Evolutionary conservation across 2,888 invertebrate species (phyloP), one percentile per base, ranked within the genome.

Genomic region (Lydus trimaculatus): DNA sequence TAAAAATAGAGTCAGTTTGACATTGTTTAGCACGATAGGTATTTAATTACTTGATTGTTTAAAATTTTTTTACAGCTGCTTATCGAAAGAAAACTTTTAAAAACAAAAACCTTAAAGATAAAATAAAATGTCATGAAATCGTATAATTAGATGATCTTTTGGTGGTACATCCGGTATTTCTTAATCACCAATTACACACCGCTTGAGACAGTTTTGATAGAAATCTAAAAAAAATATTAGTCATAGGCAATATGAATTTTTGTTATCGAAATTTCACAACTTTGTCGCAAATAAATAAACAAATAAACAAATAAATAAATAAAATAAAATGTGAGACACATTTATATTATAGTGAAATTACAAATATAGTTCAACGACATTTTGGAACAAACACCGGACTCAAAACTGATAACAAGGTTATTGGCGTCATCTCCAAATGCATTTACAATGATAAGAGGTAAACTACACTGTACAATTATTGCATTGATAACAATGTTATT

Each of bases 341-440:
- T 20, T 36, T n/a, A 36, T 61, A 28, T 7, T 11, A 67, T 64
- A 64, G 61, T 58, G 70, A 67, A 70, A 67, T 64, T 69, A 66
- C 48, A 48, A 65, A 59, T 63, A 66, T 66, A 64, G 74, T 72
- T 74, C 74, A 79, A 74, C 77, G 78, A 77, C 78, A 71, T 79
- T 76, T 72, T 68, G 71, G 73, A 76, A 73, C 77, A 77, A 77
- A 78, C 79, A 80, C 70, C 75, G 73, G 74, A 72, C 75, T 74
- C 72, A 67, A 78, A 76, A 75, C 76, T 76, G 80, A 80, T 80
- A 81, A 80, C 77, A 77, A 78, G 80, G 79, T 80, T 80, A 79
- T 78, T 80, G 79, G 78, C 80, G 76, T 80, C 78, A 78, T 79
- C 78, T 80, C 75, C 76, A 79, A 80, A 79, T 78, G 75, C 72